A percentile compares a stretch with the other conserved stretches of the same genome.
These are phyloP conservation scores for Solea senegalensis DNA, from an alignment of 2,113 vertebrate genomes.

Conservation along the genomic window DNA sequence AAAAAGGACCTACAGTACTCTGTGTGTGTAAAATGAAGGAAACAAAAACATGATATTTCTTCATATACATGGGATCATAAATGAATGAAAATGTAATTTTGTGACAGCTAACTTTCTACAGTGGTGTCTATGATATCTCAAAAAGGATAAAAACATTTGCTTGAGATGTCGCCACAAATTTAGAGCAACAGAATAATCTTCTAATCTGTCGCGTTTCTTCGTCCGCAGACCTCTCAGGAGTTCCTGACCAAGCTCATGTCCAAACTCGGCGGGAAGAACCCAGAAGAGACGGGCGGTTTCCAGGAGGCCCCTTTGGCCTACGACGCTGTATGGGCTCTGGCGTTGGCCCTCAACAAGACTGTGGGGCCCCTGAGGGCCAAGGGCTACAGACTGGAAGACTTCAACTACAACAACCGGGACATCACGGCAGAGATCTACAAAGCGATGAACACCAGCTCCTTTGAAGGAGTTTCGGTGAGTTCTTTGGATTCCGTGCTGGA, in stretches of 20 bases:
- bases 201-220: not conserved
- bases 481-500: too few relatives aligned
- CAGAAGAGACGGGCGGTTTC: conserved; percentile 93
- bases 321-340: conserved; percentile 94
- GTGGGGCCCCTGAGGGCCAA: conserved; percentile 87
- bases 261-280: conserved; percentile 87
- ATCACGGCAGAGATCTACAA: conserved; percentile 94
- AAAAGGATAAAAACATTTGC: too few relatives aligned
- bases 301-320: conserved; percentile 95
- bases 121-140: too few relatives aligned
- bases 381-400: conserved; percentile 89
- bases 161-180: too few relatives aligned
- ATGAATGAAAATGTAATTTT: too few relatives aligned
- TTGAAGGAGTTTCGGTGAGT: conserved; percentile 94
- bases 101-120: too few relatives aligned
- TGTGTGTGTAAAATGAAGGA: too few relatives aligned
- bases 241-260: conserved; percentile 91
- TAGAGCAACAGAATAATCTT: too few relatives aligned
- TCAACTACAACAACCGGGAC: conserved; percentile 96
- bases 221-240: conserved; percentile 90
- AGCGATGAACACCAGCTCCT: conserved; percentile 95
- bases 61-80: too few relatives aligned
- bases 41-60: too few relatives aligned
- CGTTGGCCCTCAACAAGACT: conserved; percentile 94
- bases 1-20: too few relatives aligned